Evolutionary conservation across 2,797 vertebrate species (phyloP), one percentile per base, ranked within the genome.

Genomic region (Cryptoprocta ferox): DNA sequence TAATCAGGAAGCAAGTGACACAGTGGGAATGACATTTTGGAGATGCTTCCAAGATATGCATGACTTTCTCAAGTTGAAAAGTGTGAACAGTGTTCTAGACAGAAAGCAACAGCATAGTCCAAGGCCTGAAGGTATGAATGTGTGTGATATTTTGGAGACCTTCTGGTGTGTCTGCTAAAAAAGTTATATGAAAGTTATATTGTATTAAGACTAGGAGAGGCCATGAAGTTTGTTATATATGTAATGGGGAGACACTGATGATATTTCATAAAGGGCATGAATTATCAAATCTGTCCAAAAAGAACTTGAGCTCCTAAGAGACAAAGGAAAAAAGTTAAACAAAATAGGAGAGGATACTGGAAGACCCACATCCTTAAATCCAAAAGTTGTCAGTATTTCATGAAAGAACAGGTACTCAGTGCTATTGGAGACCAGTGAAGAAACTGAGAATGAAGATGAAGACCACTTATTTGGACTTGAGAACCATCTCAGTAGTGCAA

Each of bases 41-140:
- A 68, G 56, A 91, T 39, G 70, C 80, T 42, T 95, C 21, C 70
- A 89, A 75, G 70, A 84, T 66, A 76, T 87, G 45, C 53, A 56
- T 48, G 56, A 83, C 76, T 91, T 95, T 90, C 70, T 95, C 85
- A 85, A 84, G 53, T 78, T 39, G 61, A 53, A 86, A 94, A 93
- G 91, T 93, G 39, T 90, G 92, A 89, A 84, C 3, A 56, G 50
- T 30, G 26, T 37, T 87, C 66, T 13, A 71, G 78, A 61, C 71
- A 91, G 24, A 89, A 28, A 45, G 30, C 7, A 68, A 48, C 30
- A 59, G 48, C 3, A 18, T 48, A 26, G 70, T 12, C 37, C 21
- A 48, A 89, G n/a, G 26, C 39, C 32, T 7, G n/a, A 73, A 85
- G 19, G 48, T 61, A 90, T 24, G 63, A 61, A 63, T 53, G 35